phyloP scores from a whole-genome alignment of 1,140 invertebrate species.

The Drosophila prosaltans region DNA sequence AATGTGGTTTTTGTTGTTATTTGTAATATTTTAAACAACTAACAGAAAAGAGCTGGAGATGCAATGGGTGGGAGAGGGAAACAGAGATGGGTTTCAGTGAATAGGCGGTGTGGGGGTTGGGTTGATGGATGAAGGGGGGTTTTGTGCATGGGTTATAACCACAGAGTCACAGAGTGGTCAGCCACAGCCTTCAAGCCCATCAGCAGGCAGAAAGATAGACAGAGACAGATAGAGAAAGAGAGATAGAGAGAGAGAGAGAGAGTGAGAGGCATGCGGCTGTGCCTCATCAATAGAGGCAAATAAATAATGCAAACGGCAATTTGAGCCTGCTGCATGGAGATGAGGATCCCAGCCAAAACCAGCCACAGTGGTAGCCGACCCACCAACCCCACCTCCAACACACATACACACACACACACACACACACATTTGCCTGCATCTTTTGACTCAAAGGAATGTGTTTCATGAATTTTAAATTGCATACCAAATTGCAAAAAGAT shows the following conservation, averaged over 20 bases:
- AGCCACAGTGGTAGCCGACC: conserved; percentile 21
- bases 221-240: neutral
- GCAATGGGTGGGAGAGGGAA: neutral
- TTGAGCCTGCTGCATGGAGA: conserved; percentile 55
- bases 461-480: conserved; percentile 83
- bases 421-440: conserved; percentile 75
- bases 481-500: conserved; percentile 82
- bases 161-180: conserved; percentile 32
- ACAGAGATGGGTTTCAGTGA: conserved; percentile 12
- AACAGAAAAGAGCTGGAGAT: conserved; percentile 36
- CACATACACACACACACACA: conserved; percentile 2
- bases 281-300: conserved; percentile 78
- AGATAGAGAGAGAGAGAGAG: conserved; percentile 4
- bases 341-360: conserved; percentile 18
- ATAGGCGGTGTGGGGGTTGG: neutral
- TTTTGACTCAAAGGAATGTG: conserved; percentile 81
- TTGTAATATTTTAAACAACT: conserved; percentile 79
- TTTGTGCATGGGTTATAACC: conserved; percentile 27
- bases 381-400: conserved; percentile 13
- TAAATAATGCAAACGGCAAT: conserved; percentile 82
- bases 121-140: neutral
- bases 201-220: conserved; percentile 11
- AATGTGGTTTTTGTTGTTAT: conserved; percentile 26
- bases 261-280: conserved; percentile 37
- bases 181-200: conserved; percentile 18